Percentiles rank a stretch among this genome's conserved stretches.
phyloP scores from a whole-genome alignment of 2,113 vertebrate species.

The Beaufortia kweichowensis region DNA sequence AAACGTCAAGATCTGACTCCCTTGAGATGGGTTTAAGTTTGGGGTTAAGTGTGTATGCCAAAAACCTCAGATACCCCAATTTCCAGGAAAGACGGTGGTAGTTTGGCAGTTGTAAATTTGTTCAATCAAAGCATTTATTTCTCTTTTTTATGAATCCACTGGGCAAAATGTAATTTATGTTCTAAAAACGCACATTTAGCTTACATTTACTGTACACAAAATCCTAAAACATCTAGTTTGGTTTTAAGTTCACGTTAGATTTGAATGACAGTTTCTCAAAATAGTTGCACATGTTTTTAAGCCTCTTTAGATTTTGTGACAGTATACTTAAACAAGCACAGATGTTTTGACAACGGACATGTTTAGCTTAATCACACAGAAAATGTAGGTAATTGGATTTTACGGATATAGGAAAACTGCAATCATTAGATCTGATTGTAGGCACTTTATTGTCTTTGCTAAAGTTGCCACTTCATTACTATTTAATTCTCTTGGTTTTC shows the following conservation, averaged over 20 bases:
- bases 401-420: background rate
- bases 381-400: background rate
- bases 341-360: too few species aligned
- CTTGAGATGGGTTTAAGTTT: background rate
- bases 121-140: slow-evolving; percentile 57
- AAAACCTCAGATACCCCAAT: slow-evolving; percentile 53
- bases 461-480: slow-evolving; percentile 2
- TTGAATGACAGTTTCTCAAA: too few species aligned
- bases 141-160: slow-evolving; percentile 50
- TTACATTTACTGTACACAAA: too few species aligned
- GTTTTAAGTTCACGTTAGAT: too few species aligned
- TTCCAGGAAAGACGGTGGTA: slow-evolving; percentile 39
- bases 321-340: too few species aligned
- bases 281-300: too few species aligned
- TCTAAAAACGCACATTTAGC: too few species aligned
- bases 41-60: slow-evolving; percentile 9
- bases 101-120: slow-evolving; percentile 49
- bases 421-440: background rate
- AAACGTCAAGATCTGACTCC: background rate
- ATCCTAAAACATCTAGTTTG: too few species aligned
- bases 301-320: too few species aligned
- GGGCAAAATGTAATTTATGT: too few species aligned
- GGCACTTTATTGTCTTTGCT: slow-evolving; percentile 7
- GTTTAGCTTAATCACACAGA: too few species aligned
- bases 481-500: slow-evolving; percentile 6